Conservation (phyloP, 2,113 vertebrate species). For the Rhabdornis inornatus region DNA sequence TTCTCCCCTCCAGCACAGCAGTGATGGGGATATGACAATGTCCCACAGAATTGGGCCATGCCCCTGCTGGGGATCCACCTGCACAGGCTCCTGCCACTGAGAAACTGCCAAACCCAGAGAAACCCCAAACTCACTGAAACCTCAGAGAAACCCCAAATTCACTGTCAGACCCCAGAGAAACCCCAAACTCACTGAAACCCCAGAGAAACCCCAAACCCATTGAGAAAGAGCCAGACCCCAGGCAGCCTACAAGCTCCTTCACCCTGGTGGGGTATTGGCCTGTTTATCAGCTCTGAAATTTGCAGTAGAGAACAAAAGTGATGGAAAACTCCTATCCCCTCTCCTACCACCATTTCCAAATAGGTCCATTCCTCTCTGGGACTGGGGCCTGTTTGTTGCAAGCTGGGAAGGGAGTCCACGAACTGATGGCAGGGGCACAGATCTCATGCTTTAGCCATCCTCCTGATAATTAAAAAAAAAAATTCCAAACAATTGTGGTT, state of each 20-base stretch:
- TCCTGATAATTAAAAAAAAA: not conserved
- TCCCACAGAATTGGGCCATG: not conserved
- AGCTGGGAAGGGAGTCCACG: not conserved
- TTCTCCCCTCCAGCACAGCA: not conserved
- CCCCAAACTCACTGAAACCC: not conserved
- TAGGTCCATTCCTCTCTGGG: not conserved
- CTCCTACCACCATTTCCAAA: rapidly evolving
- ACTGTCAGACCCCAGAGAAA: not conserved
- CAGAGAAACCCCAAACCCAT: not conserved
- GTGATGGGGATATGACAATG: rapidly evolving
- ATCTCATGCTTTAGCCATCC: not conserved
- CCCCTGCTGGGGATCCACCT: not conserved
- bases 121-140: not conserved
- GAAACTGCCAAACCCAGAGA: not conserved
- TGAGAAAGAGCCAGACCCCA: not conserved
- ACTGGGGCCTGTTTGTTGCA: not conserved
- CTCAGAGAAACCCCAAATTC: not conserved
- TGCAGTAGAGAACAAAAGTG: not conserved
- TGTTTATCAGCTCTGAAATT: not conserved
- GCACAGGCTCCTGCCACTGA: not conserved
- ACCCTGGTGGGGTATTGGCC: not conserved
- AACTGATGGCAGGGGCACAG: not conserved
- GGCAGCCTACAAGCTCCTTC: not conserved
- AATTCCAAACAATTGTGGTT: not conserved
- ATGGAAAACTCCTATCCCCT: not conserved